Conservation (phyloP, 2,113 vertebrate genomes). For the Mobula hypostoma region DNA sequence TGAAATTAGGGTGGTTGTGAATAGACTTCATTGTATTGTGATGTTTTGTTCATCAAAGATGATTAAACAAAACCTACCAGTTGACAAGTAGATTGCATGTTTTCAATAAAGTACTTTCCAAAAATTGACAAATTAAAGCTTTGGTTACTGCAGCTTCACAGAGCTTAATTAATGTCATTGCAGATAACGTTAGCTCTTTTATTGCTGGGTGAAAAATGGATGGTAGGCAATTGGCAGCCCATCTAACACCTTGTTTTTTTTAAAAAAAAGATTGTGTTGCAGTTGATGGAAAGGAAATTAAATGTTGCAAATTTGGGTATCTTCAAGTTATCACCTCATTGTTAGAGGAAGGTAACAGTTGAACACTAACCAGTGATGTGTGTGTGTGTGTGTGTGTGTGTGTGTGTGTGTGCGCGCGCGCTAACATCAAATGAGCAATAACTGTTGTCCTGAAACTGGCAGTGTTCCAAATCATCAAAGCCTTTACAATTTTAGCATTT, state of each 20-base stretch:
- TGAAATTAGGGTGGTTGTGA: slow-evolving; percentile 31
- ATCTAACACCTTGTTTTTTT: neutral
- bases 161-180: neutral
- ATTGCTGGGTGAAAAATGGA: neutral
- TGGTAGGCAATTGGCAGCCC: neutral
- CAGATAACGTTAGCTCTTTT: neutral
- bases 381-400: neutral
- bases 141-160: neutral
- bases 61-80: neutral
- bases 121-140: slow-evolving; percentile 13
- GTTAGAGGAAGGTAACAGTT: too few species aligned
- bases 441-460: neutral
- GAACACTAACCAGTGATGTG: too few species aligned
- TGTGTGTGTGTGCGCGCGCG: too few species aligned
- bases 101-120: slow-evolving; percentile 20
- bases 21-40: neutral
- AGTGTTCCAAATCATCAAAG: neutral
- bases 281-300: neutral
- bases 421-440: neutral
- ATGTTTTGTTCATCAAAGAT: neutral
- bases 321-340: neutral
- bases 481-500: neutral
- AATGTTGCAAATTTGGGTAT: neutral
- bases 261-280: neutral
- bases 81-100: slow-evolving; percentile 27